phyloP scores from a whole-genome alignment of 1,140 invertebrate genomes.

The Bombus fervidus region DNA sequence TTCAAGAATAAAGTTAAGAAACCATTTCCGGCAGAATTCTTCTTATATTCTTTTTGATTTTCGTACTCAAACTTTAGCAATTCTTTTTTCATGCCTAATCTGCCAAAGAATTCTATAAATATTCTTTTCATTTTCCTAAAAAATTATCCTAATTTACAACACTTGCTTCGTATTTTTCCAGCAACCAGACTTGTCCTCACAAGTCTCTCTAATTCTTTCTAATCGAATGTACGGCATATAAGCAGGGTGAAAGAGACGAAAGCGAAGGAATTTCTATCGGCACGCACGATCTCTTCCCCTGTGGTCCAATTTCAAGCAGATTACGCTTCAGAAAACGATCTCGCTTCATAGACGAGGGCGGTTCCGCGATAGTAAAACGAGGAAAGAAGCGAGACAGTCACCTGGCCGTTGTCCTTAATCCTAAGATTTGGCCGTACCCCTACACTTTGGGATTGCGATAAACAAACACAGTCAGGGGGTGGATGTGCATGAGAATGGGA shows the following conservation, averaged over 20 bases:
- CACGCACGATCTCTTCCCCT: background rate
- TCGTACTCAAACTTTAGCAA: background rate
- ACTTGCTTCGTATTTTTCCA: background rate
- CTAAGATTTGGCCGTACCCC: slow-evolving; percentile 74
- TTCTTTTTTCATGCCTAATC: background rate
- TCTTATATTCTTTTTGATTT: background rate
- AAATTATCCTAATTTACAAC: background rate
- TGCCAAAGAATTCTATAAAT: background rate
- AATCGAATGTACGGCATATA: background rate
- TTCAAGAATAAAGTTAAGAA: too few species aligned
- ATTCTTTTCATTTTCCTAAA: too few species aligned
- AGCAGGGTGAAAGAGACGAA: background rate
- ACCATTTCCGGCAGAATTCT: background rate
- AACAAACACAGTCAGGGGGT: slow-evolving; percentile 70
- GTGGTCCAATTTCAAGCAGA: slow-evolving; percentile 38
- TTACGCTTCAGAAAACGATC: slow-evolving; percentile 56
- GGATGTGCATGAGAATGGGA: slow-evolving; percentile 37
- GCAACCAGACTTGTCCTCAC: background rate
- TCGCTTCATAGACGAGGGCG: slow-evolving; percentile 20
- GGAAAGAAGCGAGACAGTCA: slow-evolving; percentile 57
- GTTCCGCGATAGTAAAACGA: slow-evolving; percentile 61
- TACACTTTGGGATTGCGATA: slow-evolving; percentile 63
- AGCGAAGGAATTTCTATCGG: slow-evolving; percentile 26
- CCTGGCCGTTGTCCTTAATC: slow-evolving; percentile 73
- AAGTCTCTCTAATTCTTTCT: background rate